Evolutionary conservation across 1,140 invertebrate species (phyloP).

Genomic region (Triops cancriformis): DNA sequence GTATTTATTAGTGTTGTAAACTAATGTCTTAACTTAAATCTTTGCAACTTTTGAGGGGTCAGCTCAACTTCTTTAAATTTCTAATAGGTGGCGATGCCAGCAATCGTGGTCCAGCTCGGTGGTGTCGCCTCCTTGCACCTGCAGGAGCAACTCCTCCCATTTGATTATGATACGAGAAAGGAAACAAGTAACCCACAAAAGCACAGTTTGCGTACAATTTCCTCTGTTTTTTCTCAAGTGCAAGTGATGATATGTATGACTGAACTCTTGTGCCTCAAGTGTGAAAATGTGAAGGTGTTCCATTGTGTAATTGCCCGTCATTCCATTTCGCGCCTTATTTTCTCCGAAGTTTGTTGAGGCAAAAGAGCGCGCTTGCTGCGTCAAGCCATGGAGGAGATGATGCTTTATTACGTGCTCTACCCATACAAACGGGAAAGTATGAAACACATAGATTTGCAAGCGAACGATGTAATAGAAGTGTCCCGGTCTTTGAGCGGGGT

Average conservation of each 20-base stretch:
- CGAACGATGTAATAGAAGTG: slow-evolving; percentile 18
- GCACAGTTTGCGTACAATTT: neutral
- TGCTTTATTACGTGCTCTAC: neutral
- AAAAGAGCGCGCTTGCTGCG: neutral
- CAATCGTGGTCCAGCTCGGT: neutral
- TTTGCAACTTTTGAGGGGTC: no score
- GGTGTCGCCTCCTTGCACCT: neutral
- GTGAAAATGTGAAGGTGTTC: no score
- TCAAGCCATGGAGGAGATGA: slow-evolving; percentile 6
- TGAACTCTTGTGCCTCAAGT: no score
- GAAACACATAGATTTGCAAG: slow-evolving; percentile 6
- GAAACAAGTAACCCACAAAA: slow-evolving; percentile 5
- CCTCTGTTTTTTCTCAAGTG: neutral
- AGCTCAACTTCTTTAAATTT: no score
- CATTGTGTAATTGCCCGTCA: no score
- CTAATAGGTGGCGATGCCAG: neutral
- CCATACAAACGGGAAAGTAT: slow-evolving; percentile 3
- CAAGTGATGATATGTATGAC: no score
- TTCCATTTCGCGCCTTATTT: no score
- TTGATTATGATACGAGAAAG: neutral
- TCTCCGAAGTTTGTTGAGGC: no score
- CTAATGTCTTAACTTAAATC: no score
- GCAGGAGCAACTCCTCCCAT: neutral
- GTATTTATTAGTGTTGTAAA: no score
- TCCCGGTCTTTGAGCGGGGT: neutral